Percentiles rank a stretch among this genome's conserved stretches.
Evolutionary conservation across 2,888 invertebrate species (phyloP).

Genomic region (Schizotus pectinicornis): DNA sequence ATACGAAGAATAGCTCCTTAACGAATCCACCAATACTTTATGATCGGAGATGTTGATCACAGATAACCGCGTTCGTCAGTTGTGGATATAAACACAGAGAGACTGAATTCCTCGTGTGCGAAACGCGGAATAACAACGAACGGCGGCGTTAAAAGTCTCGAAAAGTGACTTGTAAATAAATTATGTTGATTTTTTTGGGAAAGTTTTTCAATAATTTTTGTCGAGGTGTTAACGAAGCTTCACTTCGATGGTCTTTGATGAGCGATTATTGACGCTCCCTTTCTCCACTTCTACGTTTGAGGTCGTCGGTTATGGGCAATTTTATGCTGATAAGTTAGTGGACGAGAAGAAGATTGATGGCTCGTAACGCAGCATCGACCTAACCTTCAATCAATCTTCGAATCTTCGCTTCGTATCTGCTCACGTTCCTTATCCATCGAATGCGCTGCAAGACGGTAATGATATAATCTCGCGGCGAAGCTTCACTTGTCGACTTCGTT

Average conservation of each 20-base stretch:
- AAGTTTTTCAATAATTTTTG: no score
- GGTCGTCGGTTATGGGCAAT: conserved; percentile 19
- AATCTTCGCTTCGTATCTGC: conserved; percentile 22
- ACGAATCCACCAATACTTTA: conserved; percentile 22
- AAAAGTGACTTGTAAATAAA: conserved; percentile 50
- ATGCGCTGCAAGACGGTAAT: neutral
- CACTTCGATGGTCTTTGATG: neutral
- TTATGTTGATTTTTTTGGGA: conserved; percentile 37
- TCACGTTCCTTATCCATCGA: conserved; percentile 18
- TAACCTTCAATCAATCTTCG: conserved; percentile 30
- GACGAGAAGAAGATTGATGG: conserved; percentile 24
- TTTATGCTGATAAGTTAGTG: conserved; percentile 24
- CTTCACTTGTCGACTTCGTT: no score
- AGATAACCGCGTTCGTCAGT: conserved; percentile 21
- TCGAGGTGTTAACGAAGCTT: no score
- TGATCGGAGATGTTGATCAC: conserved; percentile 24
- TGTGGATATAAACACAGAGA: neutral
- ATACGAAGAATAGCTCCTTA: conserved; percentile 6
- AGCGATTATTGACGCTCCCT: conserved; percentile 33
- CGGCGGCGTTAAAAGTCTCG: conserved; percentile 50
- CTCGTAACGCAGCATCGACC: conserved; percentile 23
- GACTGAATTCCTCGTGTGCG: conserved; percentile 35
- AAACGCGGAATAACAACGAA: conserved; percentile 52
- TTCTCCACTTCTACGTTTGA: conserved; percentile 18
- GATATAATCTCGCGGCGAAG: no score